Conservation (phyloP, 2,797 vertebrate species). For the Muscicapa striata region DNA sequence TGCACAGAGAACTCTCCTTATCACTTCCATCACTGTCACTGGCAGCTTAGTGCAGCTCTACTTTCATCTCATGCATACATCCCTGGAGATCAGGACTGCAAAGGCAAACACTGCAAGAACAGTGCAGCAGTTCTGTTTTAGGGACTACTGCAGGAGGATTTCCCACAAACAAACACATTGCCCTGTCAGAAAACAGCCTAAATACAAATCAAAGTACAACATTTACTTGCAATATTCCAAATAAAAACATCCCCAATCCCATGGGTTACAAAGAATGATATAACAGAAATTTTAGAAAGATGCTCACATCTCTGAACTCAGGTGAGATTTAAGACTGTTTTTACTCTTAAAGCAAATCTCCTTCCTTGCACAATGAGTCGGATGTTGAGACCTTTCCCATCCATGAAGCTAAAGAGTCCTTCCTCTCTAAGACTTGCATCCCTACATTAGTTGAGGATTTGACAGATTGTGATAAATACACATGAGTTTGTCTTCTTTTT, state of each 20-base stretch:
- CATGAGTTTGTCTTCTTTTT: not conserved
- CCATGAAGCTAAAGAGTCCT: not conserved
- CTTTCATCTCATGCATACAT: not conserved
- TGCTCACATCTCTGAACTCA: not conserved
- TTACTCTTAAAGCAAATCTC: not conserved
- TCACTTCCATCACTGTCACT: not conserved
- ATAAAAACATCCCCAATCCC: not conserved
- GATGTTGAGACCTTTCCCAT: not conserved
- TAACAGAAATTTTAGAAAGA: not conserved
- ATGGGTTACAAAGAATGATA: not conserved
- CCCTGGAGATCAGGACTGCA: not conserved
- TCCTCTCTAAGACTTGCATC: not conserved
- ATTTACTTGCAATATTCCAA: not conserved
- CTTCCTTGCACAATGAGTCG: not conserved
- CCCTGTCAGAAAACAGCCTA: not conserved
- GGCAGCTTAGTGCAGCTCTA: not conserved
- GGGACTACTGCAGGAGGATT: not conserved
- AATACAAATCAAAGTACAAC: not conserved
- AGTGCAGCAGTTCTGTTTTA: not conserved
- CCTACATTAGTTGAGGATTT: not conserved
- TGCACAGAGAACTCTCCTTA: not conserved
- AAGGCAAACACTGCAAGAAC: not conserved
- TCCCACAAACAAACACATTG: not conserved
- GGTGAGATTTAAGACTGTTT: not conserved
- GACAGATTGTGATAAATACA: not conserved